Evolutionary conservation across 2,888 invertebrate species (phyloP).

Genomic region (Microctonus aethiopoides): DNA sequence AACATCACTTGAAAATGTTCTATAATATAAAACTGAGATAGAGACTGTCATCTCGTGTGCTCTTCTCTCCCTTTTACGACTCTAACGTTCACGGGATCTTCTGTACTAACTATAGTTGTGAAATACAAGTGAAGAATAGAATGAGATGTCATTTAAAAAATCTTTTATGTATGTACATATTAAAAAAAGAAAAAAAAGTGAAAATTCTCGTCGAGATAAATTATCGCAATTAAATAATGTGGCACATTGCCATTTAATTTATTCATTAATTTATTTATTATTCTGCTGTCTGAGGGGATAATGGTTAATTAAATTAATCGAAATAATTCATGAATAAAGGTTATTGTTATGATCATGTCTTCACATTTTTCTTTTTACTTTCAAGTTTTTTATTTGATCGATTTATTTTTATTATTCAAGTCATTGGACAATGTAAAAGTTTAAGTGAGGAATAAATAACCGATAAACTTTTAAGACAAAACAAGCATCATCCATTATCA

Average conservation of each 20-base stretch:
- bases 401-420: neutral
- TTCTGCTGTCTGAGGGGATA: too few relatives aligned
- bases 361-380: neutral
- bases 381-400: neutral
- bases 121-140: neutral
- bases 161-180: too few relatives aligned
- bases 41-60: neutral
- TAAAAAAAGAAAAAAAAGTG: neutral
- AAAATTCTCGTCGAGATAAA: too few relatives aligned
- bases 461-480: neutral
- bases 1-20: neutral
- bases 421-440: neutral
- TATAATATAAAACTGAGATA: conserved; percentile 10
- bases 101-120: neutral
- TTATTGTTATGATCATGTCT: too few relatives aligned
- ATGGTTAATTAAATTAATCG: too few relatives aligned
- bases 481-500: neutral
- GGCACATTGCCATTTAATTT: neutral
- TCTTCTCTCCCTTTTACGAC: neutral
- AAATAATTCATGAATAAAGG: too few relatives aligned
- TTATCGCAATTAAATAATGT: neutral
- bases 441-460: neutral
- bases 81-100: neutral
- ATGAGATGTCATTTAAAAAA: neutral
- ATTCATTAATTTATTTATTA: too few relatives aligned